Evolutionary conservation across 2,797 vertebrate genomes (phyloP).

Genomic region (Rousettus madagascariensis): DNA sequence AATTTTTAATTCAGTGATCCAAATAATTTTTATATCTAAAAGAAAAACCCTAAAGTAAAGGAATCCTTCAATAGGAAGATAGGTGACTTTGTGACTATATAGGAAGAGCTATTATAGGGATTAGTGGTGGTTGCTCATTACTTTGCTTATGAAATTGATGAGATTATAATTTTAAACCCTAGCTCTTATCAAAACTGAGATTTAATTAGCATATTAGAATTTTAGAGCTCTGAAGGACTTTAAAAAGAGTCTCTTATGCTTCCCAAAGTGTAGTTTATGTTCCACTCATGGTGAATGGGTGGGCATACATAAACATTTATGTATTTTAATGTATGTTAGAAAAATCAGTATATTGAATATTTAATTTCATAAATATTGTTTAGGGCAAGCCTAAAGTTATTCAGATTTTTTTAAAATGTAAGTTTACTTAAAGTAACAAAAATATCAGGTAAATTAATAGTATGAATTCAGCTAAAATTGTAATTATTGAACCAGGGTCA

Average conservation of each 20-base stretch:
- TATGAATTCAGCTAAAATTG: not conserved
- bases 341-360: slow-evolving; percentile 12
- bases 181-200: not conserved
- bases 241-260: slow-evolving; percentile 18
- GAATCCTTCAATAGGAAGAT: not conserved
- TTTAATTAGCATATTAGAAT: slow-evolving; percentile 30
- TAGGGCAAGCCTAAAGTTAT: not conserved
- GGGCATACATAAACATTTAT: not conserved
- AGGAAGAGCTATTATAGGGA: not conserved
- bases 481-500: not conserved
- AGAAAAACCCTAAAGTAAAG: slow-evolving; percentile 10
- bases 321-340: slow-evolving; percentile 37
- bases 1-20: slow-evolving; percentile 10
- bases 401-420: slow-evolving; percentile 29
- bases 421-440: slow-evolving; percentile 1
- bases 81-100: not conserved
- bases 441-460: not conserved
- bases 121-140: not conserved
- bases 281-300: not conserved
- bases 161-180: not conserved
- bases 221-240: not conserved
- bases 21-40: slow-evolving; percentile 12
- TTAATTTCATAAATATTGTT: slow-evolving; percentile 46
- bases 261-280: not conserved
- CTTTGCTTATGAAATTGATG: not conserved